Evolutionary conservation across 92 coral and sea anemone species (phyloP).

Genomic region (Muricea muricata): DNA sequence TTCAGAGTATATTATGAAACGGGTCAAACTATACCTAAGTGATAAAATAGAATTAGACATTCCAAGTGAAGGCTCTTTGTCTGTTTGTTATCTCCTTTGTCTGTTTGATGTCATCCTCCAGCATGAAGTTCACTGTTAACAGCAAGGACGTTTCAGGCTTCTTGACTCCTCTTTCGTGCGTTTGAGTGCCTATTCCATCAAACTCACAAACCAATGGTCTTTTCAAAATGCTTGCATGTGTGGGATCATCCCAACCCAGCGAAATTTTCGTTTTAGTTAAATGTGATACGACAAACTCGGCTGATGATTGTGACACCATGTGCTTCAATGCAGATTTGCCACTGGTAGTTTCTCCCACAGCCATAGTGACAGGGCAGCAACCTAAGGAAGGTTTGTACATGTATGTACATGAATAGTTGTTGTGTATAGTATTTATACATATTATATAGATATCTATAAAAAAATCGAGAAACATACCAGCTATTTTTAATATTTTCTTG

Average conservation of each 20-base stretch:
- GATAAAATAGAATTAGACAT: too few species aligned
- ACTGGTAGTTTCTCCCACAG: neutral
- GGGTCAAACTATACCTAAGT: neutral
- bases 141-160: neutral
- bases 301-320: slow-evolving; percentile 7
- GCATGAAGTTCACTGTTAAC: neutral
- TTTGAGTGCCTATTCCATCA: neutral
- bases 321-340: slow-evolving; percentile 3
- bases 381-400: neutral
- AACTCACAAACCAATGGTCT: neutral
- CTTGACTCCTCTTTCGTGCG: neutral
- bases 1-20: too few species aligned
- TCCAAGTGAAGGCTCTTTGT: neutral
- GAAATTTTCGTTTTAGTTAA: neutral
- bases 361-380: neutral
- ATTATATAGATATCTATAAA: neutral
- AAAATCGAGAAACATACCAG: neutral
- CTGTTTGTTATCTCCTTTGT: too few species aligned
- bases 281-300: neutral
- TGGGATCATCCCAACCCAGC: slow-evolving; percentile 3
- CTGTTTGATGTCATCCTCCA: slow-evolving; percentile 9
- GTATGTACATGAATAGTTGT: neutral
- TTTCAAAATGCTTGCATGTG: neutral
- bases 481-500: neutral
- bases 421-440: neutral